Base-by-base conservation (phyloP, 2,797 vertebrate genomes). In the Calcarius lapponicus region DNA sequence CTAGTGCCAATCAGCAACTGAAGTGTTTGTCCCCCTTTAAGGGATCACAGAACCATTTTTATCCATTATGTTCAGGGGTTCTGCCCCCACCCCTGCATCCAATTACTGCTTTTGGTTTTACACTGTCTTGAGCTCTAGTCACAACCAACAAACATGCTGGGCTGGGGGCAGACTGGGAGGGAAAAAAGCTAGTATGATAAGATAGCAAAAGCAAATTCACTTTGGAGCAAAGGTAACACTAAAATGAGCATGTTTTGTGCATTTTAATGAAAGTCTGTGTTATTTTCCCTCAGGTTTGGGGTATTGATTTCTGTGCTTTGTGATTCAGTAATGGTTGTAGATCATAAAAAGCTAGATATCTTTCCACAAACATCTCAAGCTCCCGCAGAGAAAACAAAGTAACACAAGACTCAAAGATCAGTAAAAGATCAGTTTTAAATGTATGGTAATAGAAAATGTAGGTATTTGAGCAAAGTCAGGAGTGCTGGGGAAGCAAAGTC, bases 41-140 rank as follows among this genome's bases (percentile, higher is more conserved):
- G n/a, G 32, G 45, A 95, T 86, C 82, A 86, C 26, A 86, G 67
- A 74, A 54, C 19, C 11, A 84, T 90, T 96, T 97, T 82, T 95
- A 93, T 95, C 54, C 51, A 66, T 85, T 95, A 75, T 32, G 42
- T 42, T 56, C 72, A 25, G 42, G 24, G 10, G 15, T 47, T 90
- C 71, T 58, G 9, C 6, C 86, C 67, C 56, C 18, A 56, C 13
- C 5, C 53, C 34, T 1, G 3, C 3, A 32, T 58, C 17, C 3
- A 10, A 61, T 88, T 75, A 45, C 29, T 89, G 25, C 8, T 47
- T 67, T 92, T 28, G 20, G 61, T 71, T 94, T 79, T 51, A 92
- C 58, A 69, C 6, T 1, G 7, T 67, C 34, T 51, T 90, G 57
- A 93, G 54, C 66, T 76, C 29, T 20, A 67, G n/a, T 83, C 56